Base-by-base conservation (phyloP, 2,113 vertebrate species). In the Scatophagus argus region DNA sequence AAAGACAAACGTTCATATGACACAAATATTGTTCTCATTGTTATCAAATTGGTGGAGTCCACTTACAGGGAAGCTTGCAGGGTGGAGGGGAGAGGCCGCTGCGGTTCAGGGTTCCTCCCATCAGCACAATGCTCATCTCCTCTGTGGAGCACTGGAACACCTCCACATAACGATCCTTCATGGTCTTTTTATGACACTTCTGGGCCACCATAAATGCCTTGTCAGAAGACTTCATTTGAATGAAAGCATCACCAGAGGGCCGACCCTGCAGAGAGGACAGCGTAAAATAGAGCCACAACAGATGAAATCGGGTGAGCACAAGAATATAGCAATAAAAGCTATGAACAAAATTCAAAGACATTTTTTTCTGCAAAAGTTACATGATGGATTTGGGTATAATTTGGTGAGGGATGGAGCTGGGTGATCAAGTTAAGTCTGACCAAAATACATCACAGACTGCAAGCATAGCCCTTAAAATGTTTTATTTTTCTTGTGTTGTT, bases 61-160 rank as follows among this genome's bases (percentile, higher is more conserved):
- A 92, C 98, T 94, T 94, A 98, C 98, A 99, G 86, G 98, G 97
- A 88, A 99, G 95, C 91, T 98, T 99, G 96, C 98, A 99, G 89
- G 98, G 98, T 6, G 98, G 98, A 39, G 98, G 98, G 49, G 97
- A 98, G 79, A 99, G 95, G 91, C 98, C 98, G 79, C 97, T 98
- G 93, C 97, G 97, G 91, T 97, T 97, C 93, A 99, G 93, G 55
- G 97, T 96, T 87, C 97, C 98, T 88, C 98, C 98, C 97, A 99
- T 98, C 93, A 99, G 95, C 87, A 99, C 97, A 65, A 97, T 97
- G 93, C 96, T 99, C 97, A 99, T 99, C 93, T 99, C 98, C 92
- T 99, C 97, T 65, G 97, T 97, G 63, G 98, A 99, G 90, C 98
- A 99, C 92, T 98, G 97, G 87, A 99, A 98, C 84, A 99, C 98